These are phyloP conservation scores for Oryzias sinensis DNA, from an alignment of 2,797 vertebrate species.

Conservation along the genomic window DNA sequence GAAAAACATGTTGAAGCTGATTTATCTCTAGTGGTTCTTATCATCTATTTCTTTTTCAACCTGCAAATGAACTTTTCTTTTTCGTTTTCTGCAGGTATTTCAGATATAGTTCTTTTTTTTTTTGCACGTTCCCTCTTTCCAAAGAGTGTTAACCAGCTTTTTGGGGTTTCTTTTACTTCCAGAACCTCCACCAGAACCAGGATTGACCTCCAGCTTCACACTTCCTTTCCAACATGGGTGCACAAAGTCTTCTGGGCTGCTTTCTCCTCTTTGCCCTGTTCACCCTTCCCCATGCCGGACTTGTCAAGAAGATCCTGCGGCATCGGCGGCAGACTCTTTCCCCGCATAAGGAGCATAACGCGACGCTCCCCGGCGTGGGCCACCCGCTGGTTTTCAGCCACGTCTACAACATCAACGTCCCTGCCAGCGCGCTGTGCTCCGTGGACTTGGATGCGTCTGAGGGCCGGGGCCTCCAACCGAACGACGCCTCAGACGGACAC, in stretches of 20 bases:
- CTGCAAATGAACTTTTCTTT: no score
- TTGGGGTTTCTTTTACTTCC: constrained; percentile 21
- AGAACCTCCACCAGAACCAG: constrained; percentile 38
- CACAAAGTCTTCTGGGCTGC: constrained; percentile 68
- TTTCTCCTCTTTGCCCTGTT: constrained; percentile 73
- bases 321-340: constrained; percentile 73
- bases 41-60: no score
- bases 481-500: constrained; percentile 44
- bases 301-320: constrained; percentile 85
- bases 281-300: constrained; percentile 71
- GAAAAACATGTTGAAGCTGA: no score
- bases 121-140: neutral
- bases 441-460: constrained; percentile 84
- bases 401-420: constrained; percentile 93
- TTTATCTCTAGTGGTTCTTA: no score
- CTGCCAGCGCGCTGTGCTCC: constrained; percentile 82
- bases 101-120: no score
- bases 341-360: constrained; percentile 67
- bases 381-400: constrained; percentile 93
- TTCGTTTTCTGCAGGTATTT: no score
- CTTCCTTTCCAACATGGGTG: constrained; percentile 74
- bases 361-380: constrained; percentile 77
- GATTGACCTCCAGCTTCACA: constrained; percentile 13
- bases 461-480: constrained; percentile 59
- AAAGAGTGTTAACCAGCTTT: no score